Conservation (phyloP, 2,113 vertebrate species). For the Bubo scandiacus region DNA sequence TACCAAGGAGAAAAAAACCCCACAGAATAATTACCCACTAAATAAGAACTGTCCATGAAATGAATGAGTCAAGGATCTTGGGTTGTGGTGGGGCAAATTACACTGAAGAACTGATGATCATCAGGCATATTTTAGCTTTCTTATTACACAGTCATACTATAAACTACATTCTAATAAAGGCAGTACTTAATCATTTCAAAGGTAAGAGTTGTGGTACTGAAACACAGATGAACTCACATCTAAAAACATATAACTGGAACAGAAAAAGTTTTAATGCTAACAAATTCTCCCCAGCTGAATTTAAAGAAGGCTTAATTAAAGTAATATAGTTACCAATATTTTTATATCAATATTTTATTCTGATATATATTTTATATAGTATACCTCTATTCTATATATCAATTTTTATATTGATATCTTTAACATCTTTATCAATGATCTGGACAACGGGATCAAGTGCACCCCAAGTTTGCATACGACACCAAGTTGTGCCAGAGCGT, state of each 20-base stretch:
- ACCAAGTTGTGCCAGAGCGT: accelerated
- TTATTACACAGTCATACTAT: not conserved
- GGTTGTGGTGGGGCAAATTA: not conserved
- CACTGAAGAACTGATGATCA: not conserved
- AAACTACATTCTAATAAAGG: not conserved
- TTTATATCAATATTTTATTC: not conserved
- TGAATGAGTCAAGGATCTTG: not conserved
- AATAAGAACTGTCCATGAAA: not conserved
- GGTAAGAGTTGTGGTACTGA: not conserved
- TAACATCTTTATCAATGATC: no score
- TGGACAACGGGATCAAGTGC: accelerated
- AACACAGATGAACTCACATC: not conserved
- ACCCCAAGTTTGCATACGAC: not conserved
- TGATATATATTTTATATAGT: not conserved
- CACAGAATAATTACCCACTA: not conserved
- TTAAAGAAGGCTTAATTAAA: not conserved
- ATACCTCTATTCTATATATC: no score
- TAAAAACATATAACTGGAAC: not conserved
- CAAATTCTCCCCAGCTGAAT: not conserved
- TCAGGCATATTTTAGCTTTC: not conserved
- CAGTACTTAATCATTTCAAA: not conserved
- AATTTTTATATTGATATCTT: not conserved
- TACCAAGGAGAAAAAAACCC: not conserved
- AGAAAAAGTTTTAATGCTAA: not conserved
- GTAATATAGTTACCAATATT: not conserved